Conservation (phyloP, 1,140 invertebrate species). For the Drosophila bifasciata region DNA sequence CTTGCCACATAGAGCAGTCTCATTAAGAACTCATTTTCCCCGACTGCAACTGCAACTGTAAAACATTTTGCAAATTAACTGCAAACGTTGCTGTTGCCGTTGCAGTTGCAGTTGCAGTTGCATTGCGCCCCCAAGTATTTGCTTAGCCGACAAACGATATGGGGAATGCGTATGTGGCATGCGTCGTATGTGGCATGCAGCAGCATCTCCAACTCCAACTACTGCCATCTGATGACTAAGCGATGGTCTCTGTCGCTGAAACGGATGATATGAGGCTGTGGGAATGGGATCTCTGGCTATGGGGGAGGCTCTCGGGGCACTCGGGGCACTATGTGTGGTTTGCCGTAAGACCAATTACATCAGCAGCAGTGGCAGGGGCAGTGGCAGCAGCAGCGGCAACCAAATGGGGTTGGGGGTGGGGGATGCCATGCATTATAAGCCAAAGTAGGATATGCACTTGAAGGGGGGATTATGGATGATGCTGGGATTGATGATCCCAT, state of each 20-base stretch:
- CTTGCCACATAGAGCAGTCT: too few species aligned
- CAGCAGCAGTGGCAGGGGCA: constrained; percentile 18
- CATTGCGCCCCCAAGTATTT: constrained; percentile 68
- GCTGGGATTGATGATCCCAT: too few species aligned
- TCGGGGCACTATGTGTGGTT: too few species aligned
- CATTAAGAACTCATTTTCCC: constrained; percentile 63
- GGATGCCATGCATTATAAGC: constrained; percentile 24
- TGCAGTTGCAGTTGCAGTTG: constrained; percentile 50
- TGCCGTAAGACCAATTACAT: constrained; percentile 22
- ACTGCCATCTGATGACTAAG: constrained; percentile 35
- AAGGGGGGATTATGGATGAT: constrained; percentile 29
- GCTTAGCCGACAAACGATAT: constrained; percentile 39
- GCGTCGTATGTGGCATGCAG: too few species aligned
- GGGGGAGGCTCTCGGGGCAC: too few species aligned
- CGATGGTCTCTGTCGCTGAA: constrained; percentile 19
- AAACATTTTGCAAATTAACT: constrained; percentile 80
- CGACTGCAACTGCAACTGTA: constrained; percentile 32
- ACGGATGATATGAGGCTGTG: too few species aligned
- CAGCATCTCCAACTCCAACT: neutral
- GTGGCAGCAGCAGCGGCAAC: too few species aligned
- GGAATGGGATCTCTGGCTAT: too few species aligned
- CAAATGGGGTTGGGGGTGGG: constrained; percentile 25
- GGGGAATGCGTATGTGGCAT: constrained; percentile 19
- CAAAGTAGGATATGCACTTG: constrained; percentile 36
- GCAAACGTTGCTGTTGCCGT: constrained; percentile 75